Conservation (phyloP, 2,888 invertebrate genomes). For the Apodemia mormo region DNA sequence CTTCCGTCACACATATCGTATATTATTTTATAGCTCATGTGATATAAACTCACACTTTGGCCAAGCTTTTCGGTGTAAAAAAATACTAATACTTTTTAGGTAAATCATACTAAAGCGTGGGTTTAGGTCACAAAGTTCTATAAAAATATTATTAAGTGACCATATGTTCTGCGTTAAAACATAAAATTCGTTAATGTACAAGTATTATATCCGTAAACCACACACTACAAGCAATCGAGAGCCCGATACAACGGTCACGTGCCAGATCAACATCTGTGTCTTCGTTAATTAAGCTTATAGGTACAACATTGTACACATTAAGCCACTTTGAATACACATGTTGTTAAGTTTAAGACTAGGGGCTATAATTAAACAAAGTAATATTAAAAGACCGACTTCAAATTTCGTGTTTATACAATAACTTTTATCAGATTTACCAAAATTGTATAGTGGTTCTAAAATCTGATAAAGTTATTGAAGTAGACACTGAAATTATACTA, state of each 20-base stretch:
- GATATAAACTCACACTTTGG: too few relatives aligned
- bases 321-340: conserved; percentile 43
- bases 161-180: too few relatives aligned
- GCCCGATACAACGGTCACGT: conserved; percentile 45
- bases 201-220: conserved; percentile 35
- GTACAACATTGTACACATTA: conserved; percentile 32
- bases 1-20: too few relatives aligned
- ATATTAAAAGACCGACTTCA: neutral
- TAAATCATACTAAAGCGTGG: too few relatives aligned
- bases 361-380: neutral
- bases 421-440: neutral
- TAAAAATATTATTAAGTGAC: too few relatives aligned
- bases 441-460: too few relatives aligned
- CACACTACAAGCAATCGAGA: conserved; percentile 33
- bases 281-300: conserved; percentile 45
- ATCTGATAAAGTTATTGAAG: too few relatives aligned
- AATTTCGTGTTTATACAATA: neutral
- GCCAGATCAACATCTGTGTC: conserved; percentile 44
- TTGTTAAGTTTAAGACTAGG: conserved; percentile 22
- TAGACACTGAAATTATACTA: neutral
- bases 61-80: too few relatives aligned
- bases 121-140: too few relatives aligned
- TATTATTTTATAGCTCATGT: too few relatives aligned
- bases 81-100: too few relatives aligned
- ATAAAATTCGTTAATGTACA: too few relatives aligned